Conservation (phyloP, 2,888 invertebrate genomes). For the Drosophila picticornis region DNA sequence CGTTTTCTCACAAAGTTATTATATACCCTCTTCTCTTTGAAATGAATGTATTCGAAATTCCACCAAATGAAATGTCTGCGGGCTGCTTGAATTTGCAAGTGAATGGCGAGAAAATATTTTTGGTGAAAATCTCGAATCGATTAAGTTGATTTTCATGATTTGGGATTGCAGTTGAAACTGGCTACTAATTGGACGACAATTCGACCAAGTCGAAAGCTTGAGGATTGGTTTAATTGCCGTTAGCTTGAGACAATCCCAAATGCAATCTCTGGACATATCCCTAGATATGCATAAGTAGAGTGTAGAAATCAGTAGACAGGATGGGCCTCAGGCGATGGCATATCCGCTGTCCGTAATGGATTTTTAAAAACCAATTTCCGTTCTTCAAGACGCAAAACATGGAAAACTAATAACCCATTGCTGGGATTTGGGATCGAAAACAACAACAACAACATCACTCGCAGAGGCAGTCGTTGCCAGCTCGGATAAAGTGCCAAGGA, state of each 20-base stretch:
- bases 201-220: constrained; percentile 31
- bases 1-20: not conserved
- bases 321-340: constrained; percentile 40
- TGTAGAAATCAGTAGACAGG: constrained; percentile 30
- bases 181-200: constrained; percentile 55
- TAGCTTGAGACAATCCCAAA: constrained; percentile 18
- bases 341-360: constrained; percentile 65
- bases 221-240: constrained; percentile 59
- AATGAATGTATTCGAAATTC: constrained; percentile 36
- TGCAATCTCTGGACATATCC: not conserved
- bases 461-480: constrained; percentile 31
- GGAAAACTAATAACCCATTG: constrained; percentile 78
- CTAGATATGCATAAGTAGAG: not conserved
- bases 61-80: constrained; percentile 44
- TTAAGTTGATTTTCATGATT: constrained; percentile 63
- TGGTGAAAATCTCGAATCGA: constrained; percentile 52
- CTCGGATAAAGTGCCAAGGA: constrained; percentile 65
- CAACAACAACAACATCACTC: constrained; percentile 3
- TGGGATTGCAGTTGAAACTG: constrained; percentile 20
- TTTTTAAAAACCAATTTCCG: constrained; percentile 80
- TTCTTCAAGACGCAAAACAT: constrained; percentile 54
- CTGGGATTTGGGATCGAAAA: constrained; percentile 30
- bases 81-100: constrained; percentile 43
- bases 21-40: not conserved
- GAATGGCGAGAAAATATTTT: constrained; percentile 32